phyloP scores from a whole-genome alignment of 2,797 vertebrate genomes.

The Silurus aristotelis region DNA sequence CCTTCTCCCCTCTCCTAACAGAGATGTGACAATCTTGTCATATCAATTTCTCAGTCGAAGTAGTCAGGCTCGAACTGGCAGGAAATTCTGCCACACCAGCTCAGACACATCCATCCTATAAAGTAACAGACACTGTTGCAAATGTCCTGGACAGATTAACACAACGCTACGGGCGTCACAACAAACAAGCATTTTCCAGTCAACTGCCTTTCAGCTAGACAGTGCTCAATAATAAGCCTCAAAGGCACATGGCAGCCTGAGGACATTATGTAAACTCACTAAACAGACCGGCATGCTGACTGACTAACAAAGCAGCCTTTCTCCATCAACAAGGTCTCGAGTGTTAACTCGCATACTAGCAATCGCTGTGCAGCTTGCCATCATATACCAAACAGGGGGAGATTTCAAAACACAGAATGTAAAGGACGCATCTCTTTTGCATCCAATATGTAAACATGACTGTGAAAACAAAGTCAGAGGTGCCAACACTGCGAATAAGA shows the following conservation, averaged over 20 bases:
- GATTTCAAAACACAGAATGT: background rate
- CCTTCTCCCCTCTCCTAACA: background rate
- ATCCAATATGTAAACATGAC: background rate
- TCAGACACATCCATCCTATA: background rate
- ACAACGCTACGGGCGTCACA: background rate
- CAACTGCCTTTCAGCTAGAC: background rate
- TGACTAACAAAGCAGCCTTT: background rate
- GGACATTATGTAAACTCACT: background rate
- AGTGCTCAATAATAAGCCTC: background rate
- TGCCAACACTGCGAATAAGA: background rate
- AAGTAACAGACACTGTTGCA: background rate
- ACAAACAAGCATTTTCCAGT: background rate
- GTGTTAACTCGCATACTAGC: background rate
- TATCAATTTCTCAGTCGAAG: background rate
- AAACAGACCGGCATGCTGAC: background rate
- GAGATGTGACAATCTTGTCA: background rate
- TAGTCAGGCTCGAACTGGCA: background rate
- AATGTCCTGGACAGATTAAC: background rate
- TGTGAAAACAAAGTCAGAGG: background rate
- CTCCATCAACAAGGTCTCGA: slow-evolving; percentile 1
- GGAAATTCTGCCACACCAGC: background rate
- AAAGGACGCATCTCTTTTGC: background rate
- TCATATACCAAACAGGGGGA: background rate
- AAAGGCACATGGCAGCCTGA: background rate
- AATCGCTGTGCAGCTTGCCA: background rate